Evolutionary conservation across 1,140 invertebrate genomes (phyloP).

Genomic region (Coelopa frigida): DNA sequence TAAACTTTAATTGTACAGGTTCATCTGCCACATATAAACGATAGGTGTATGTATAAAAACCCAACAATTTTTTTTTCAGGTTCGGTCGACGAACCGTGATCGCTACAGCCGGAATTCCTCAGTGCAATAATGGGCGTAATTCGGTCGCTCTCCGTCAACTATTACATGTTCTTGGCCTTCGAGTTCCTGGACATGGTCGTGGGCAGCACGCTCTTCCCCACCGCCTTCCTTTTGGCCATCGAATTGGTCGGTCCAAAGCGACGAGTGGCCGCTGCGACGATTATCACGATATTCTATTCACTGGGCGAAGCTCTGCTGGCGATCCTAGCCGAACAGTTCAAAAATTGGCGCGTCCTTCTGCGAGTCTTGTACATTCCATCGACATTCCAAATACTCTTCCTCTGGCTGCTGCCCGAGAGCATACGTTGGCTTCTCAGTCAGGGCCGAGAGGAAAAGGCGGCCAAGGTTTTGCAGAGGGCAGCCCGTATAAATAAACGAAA

Average conservation of each 20-base stretch:
- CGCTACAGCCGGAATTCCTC: conserved; percentile 49
- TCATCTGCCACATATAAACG: conserved; percentile 28
- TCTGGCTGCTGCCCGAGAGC: conserved; percentile 55
- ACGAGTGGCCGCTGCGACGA: conserved; percentile 64
- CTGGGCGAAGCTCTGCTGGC: conserved; percentile 63
- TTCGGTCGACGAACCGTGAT: conserved; percentile 57
- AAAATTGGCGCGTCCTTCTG: conserved; percentile 63
- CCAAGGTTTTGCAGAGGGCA: conserved; percentile 52
- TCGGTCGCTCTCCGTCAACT: conserved; percentile 57
- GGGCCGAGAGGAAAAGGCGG: conserved; percentile 55
- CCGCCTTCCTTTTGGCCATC: conserved; percentile 58
- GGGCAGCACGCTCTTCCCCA: conserved; percentile 57
- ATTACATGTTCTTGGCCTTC: conserved; percentile 54
- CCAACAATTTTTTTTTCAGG: conserved; percentile 41
- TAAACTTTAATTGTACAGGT: conserved; percentile 1
- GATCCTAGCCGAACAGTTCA: conserved; percentile 57
- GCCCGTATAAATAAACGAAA: conserved; percentile 60
- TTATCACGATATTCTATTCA: conserved; percentile 64
- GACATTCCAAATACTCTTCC: conserved; percentile 56
- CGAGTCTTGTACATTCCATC: conserved; percentile 60
- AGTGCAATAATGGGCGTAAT: conserved; percentile 55
- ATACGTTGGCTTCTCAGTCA: conserved; percentile 68
- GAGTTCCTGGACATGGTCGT: conserved; percentile 59
- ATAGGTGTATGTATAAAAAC: too few species aligned
- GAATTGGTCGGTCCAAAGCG: conserved; percentile 69